Evolutionary conservation across 2,113 vertebrate genomes (phyloP).

Genomic region (Toxotes jaculatrix): DNA sequence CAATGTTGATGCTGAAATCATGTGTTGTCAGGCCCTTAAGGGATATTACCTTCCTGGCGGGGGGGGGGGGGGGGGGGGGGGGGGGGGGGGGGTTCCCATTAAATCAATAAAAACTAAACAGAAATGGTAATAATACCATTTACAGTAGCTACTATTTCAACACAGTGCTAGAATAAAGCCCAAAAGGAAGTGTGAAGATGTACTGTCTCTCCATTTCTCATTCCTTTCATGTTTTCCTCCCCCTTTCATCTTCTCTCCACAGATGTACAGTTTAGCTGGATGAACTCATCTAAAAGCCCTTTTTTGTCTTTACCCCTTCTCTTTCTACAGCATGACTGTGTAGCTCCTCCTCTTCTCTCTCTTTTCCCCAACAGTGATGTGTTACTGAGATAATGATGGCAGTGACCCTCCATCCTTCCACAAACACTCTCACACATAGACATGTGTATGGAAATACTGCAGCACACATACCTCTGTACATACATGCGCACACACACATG

Average conservation of each 20-base stretch:
- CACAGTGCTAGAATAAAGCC: background rate
- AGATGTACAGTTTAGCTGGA: conserved; percentile 81
- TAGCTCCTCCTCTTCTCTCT: conserved; percentile 80
- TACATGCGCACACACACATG: conserved; percentile 69
- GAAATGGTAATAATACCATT: background rate
- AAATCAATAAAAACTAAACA: background rate
- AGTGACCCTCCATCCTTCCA: conserved; percentile 78
- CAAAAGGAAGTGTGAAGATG: background rate
- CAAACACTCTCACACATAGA: conserved; percentile 59
- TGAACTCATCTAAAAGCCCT: conserved; percentile 82
- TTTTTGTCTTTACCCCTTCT: conserved; percentile 82
- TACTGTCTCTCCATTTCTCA: conserved; percentile 17
- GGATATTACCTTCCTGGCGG: background rate
- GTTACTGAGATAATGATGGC: conserved; percentile 85
- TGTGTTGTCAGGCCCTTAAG: background rate
- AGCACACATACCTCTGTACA: conserved; percentile 62
- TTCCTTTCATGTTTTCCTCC: conserved; percentile 51
- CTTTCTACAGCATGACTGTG: conserved; percentile 85
- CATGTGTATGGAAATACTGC: conserved; percentile 62
- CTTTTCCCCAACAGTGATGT: conserved; percentile 84
- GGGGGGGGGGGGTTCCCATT: too few relatives aligned
- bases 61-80: too few relatives aligned
- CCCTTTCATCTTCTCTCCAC: conserved; percentile 77
- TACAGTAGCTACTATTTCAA: background rate
- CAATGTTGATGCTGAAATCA: background rate